phyloP scores from a whole-genome alignment of 2,797 vertebrate species.

The Sorex maritimensis region DNA sequence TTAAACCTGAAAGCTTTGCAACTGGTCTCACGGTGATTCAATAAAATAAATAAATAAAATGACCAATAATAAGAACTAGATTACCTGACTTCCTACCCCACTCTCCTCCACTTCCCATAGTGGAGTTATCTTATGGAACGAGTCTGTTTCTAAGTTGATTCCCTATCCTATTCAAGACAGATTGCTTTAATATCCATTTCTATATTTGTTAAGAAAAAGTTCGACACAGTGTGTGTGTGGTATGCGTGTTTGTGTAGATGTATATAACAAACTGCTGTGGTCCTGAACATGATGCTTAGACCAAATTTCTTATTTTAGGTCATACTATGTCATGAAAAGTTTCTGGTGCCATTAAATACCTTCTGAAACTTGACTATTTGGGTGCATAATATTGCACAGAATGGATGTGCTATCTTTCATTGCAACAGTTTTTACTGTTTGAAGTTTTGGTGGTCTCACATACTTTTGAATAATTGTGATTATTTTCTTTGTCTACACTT shows the following conservation, averaged over 20 bases:
- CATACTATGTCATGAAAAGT: neutral
- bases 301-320: neutral
- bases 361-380: neutral
- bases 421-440: neutral
- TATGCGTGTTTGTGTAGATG: neutral
- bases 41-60: too few relatives aligned
- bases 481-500: constrained; percentile 31
- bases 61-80: too few relatives aligned
- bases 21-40: too few relatives aligned
- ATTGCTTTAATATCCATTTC: neutral
- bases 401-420: neutral
- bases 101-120: too few relatives aligned
- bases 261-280: neutral
- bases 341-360: constrained; percentile 4
- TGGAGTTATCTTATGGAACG: too few relatives aligned
- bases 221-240: neutral
- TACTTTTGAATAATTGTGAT: constrained; percentile 48
- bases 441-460: neutral
- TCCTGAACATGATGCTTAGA: neutral
- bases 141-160: neutral
- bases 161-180: neutral
- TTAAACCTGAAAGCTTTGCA: too few relatives aligned
- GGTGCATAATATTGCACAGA: neutral
- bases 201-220: neutral
- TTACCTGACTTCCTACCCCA: too few relatives aligned